Conservation (phyloP, 2,113 vertebrate genomes). For the Sigmodon hispidus region DNA sequence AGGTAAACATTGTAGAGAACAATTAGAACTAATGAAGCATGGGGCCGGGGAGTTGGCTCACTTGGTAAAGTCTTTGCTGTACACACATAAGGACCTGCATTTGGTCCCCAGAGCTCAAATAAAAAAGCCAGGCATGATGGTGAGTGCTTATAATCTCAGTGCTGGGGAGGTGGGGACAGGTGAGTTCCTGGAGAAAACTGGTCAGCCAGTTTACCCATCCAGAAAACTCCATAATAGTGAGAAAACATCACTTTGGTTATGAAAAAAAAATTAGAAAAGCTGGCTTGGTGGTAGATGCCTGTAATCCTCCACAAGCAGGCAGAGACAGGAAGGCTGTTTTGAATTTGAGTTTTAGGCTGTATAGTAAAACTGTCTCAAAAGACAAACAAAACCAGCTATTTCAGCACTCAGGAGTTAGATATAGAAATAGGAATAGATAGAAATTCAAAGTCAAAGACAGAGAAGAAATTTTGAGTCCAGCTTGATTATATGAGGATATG, state of each 20-base stretch:
- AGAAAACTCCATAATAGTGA: neutral
- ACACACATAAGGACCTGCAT: neutral
- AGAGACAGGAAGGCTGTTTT: neutral
- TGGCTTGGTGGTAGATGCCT: neutral
- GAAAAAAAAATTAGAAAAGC: neutral
- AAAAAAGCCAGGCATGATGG: neutral
- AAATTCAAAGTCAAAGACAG: neutral
- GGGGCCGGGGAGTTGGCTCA: neutral
- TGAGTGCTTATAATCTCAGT: no score
- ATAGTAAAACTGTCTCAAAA: no score
- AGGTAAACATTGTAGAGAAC: neutral
- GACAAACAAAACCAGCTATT: no score
- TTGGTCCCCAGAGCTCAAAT: neutral
- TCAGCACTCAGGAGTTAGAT: neutral
- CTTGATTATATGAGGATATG: neutral
- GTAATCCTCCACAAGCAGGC: neutral
- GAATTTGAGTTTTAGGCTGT: neutral
- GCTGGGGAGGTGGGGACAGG: neutral
- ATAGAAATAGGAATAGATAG: no score
- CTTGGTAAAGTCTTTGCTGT: neutral
- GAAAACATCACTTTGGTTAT: neutral
- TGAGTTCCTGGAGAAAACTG: no score
- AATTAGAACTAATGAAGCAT: neutral
- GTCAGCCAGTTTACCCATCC: neutral
- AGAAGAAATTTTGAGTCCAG: neutral